Percentiles rank a stretch among this genome's conserved stretches.
These are phyloP conservation scores for Galerucella pusilla DNA, from an alignment of 2,888 invertebrate genomes.

Conservation along the genomic window DNA sequence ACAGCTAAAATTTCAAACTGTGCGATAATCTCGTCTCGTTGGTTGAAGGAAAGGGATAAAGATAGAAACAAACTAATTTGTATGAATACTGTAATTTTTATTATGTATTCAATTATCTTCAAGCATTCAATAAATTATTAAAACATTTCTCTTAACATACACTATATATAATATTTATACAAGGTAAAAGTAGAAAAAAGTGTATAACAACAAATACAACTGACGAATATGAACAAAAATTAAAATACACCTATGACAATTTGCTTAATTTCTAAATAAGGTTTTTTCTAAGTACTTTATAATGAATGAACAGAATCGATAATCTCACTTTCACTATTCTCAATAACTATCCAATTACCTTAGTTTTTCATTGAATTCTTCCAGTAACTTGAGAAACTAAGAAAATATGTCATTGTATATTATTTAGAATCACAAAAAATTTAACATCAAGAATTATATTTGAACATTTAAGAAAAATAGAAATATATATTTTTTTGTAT, in stretches of 20 bases:
- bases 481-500: constrained; percentile 52
- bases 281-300: too few species aligned
- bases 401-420: background rate
- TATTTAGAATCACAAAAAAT: constrained; percentile 42
- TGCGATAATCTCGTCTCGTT: too few species aligned
- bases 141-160: constrained; percentile 57
- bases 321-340: too few species aligned
- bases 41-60: too few species aligned
- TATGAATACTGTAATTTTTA: constrained; percentile 38
- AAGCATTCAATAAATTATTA: constrained; percentile 57
- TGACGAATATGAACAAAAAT: constrained; percentile 50
- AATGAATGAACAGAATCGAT: too few species aligned
- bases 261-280: background rate
- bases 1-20: too few species aligned
- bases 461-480: constrained; percentile 54
- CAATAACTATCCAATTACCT: too few species aligned
- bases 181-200: constrained; percentile 52
- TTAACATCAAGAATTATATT: constrained; percentile 56
- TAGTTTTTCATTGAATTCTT: background rate
- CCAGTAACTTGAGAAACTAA: background rate
- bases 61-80: background rate
- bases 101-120: constrained; percentile 41
- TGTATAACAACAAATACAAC: constrained; percentile 44
- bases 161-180: constrained; percentile 51
- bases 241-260: background rate